Percentiles rank a stretch among this genome's conserved stretches.
Conservation (phyloP, 2,888 invertebrate species). For the Tenthredo notha region DNA sequence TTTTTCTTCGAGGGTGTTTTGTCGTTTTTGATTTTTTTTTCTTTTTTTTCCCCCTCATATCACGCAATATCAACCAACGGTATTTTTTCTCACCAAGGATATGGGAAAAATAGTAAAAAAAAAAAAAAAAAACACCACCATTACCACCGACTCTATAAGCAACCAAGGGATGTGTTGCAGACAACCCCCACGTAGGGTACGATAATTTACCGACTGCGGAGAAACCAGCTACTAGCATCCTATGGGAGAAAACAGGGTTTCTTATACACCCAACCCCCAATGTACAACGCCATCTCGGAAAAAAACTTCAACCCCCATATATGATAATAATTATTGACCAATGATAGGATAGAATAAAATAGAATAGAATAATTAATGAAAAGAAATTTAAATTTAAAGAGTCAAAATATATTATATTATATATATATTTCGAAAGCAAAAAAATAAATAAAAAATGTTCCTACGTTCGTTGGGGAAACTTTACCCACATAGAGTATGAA, state of each 20-base stretch:
- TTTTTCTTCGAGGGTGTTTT: not conserved
- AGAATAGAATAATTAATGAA: not conserved
- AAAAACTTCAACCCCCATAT: not conserved
- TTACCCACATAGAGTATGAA: too few relatives aligned
- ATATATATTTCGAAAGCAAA: not conserved
- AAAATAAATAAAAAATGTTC: not conserved
- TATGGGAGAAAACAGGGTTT: not conserved
- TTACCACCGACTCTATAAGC: not conserved
- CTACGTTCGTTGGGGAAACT: too few relatives aligned
- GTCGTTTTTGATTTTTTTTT: not conserved
- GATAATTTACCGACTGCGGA: slow-evolving; percentile 44
- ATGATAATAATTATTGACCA: not conserved
- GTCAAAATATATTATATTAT: not conserved
- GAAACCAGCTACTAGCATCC: not conserved
- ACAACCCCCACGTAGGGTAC: not conserved
- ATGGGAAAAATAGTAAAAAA: not conserved
- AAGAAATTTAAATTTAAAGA: not conserved
- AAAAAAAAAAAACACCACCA: not conserved
- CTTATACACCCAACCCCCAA: not conserved
- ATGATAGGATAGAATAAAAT: not conserved
- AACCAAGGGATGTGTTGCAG: not conserved
- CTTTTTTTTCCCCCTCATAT: not conserved
- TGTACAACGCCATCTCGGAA: not conserved
- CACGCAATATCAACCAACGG: not conserved
- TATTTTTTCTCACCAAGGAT: not conserved